A percentile compares a stretch with the other conserved stretches of the same genome.
Conservation (phyloP, 2,888 invertebrate species). For the Nysson spinosus region DNA sequence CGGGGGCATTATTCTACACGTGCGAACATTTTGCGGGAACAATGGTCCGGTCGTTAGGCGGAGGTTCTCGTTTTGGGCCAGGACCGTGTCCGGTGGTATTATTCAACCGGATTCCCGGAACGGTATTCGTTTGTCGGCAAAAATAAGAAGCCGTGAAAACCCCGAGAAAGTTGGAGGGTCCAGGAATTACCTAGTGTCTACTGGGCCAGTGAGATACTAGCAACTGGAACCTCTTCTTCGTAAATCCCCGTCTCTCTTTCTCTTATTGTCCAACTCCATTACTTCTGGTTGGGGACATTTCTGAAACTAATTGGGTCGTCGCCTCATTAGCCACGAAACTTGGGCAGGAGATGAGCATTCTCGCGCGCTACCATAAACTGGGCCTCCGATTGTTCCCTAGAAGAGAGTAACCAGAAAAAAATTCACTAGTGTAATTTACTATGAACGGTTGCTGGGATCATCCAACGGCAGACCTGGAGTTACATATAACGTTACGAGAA, state of each 20-base stretch:
- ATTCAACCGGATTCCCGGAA: slow-evolving; percentile 58
- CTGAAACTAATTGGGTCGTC: slow-evolving; percentile 45
- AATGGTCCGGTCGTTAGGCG: slow-evolving; percentile 62
- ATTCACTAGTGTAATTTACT: slow-evolving; percentile 3
- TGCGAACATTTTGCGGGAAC: slow-evolving; percentile 65
- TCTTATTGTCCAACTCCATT: slow-evolving; percentile 34
- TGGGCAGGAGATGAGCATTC: slow-evolving; percentile 11
- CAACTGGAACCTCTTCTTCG: not conserved
- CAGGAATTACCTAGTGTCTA: slow-evolving; percentile 28
- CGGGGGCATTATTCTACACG: slow-evolving; percentile 59
- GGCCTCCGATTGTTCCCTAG: slow-evolving; percentile 1
- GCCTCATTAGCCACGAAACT: slow-evolving; percentile 52
- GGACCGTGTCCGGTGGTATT: slow-evolving; percentile 46
- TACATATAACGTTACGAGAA: no score
- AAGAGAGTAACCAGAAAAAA: slow-evolving; percentile 11
- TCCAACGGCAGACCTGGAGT: no score
- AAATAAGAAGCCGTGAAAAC: slow-evolving; percentile 56
- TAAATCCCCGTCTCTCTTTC: not conserved
- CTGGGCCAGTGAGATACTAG: slow-evolving; percentile 8
- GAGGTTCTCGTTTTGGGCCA: slow-evolving; percentile 46
- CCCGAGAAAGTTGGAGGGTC: slow-evolving; percentile 44
- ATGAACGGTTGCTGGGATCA: no score
- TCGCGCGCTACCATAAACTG: slow-evolving; percentile 4
- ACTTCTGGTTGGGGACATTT: slow-evolving; percentile 28
- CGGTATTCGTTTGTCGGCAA: slow-evolving; percentile 51